Base-by-base conservation (phyloP, 1,140 invertebrate genomes). In the Trichogramma pretiosum region DNA sequence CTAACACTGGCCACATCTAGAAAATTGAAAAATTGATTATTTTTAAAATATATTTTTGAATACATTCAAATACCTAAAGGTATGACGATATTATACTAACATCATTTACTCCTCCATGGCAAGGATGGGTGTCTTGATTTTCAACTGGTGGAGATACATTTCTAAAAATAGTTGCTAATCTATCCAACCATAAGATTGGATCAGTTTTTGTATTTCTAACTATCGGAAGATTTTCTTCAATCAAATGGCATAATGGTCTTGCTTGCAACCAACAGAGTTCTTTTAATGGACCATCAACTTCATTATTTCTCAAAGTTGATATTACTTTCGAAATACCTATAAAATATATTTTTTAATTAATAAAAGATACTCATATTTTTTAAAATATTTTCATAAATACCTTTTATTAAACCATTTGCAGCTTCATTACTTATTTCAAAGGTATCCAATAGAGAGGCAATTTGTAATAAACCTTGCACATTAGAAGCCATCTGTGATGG, bases 131-230 rank as follows among this genome's bases (percentile, higher is more conserved):
- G 54, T 78, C 74, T 36, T 74, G 77, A 59, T 74, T 65, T 50
- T 76, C 72, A 54, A 77, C 74, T 32, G 72, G 68, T 32, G 81
- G 78, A 67, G 80, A 81, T 32, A 84, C 81, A 67, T 88, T 78
- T 50, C 85, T 82, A 69, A 97, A 94, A 51, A 98, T 81, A 34
- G 89, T 84, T 16, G 93, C 82, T 46, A 98, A 73, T 57, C 93
- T 77, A 74, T 98, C 93, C 32, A 99, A 72, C 90, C 92, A 98
- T 48, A 90, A 72, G 17, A 83, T 82, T n/a, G 93, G 93, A 76
- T 97, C 92, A 28, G 68, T 75, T 56, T 81, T 75, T 11, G 67
- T 70, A 40, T 70, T 72, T 59, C 61, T 59, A 24, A 63, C 61
- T 5, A 69, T 50, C 3, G 64, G 61, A 19, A 63, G 52, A 56